phyloP scores from a whole-genome alignment of 2,113 vertebrate species.

The Hypocryptadius cinnamomeus region DNA sequence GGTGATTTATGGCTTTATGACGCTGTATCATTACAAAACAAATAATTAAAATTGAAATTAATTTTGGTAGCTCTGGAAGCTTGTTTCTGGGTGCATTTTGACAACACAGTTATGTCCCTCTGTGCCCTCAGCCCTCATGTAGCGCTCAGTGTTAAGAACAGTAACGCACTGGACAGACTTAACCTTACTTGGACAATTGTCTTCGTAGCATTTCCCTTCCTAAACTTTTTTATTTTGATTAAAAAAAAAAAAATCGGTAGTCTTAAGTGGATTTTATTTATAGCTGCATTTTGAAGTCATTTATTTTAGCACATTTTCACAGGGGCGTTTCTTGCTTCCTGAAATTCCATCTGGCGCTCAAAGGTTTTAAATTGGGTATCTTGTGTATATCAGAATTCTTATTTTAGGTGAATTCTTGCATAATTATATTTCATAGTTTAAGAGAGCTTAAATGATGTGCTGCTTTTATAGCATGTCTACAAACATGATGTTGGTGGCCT shows the following conservation, averaged over 20 bases:
- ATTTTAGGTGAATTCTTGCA: not conserved
- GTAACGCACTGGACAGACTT: not conserved
- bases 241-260: not conserved
- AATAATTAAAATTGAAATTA: not conserved
- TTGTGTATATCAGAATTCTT: not conserved
- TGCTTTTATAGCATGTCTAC: not conserved
- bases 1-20: not conserved
- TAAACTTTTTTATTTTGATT: not conserved
- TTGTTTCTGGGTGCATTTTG: not conserved
- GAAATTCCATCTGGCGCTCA: not conserved
- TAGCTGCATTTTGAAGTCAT: not conserved
- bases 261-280: not conserved
- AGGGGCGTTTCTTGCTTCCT: not conserved
- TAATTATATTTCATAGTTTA: not conserved
- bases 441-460: not conserved
- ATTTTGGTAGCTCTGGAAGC: not conserved
- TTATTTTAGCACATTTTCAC: not conserved
- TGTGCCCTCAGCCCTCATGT: not conserved
- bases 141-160: not conserved
- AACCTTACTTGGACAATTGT: not conserved
- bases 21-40: not conserved
- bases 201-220: not conserved
- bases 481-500: not conserved
- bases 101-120: rapidly evolving
- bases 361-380: not conserved